A percentile compares a stretch with the other conserved stretches of the same genome.
Conservation (phyloP, 2,113 vertebrate genomes). For the Egretta garzetta region DNA sequence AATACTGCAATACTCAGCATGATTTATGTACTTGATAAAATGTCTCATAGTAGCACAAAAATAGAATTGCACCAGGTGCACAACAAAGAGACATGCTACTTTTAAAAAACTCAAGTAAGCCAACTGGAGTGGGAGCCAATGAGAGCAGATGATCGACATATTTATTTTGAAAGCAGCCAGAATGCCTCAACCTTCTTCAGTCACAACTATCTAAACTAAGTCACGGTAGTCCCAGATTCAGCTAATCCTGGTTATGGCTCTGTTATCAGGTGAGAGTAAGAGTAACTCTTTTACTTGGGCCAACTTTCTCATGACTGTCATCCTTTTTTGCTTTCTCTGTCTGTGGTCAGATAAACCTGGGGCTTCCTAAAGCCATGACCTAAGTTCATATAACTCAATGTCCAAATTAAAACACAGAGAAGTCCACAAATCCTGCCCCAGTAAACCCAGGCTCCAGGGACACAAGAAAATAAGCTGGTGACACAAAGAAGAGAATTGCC, state of each 20-base stretch:
- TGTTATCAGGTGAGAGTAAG: background rate
- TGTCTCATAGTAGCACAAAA: conserved; percentile 31
- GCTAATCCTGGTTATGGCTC: background rate
- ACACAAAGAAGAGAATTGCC: background rate
- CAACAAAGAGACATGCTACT: conserved; percentile 4
- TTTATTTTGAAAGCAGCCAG: conserved; percentile 58
- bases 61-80: conserved; percentile 43
- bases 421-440: background rate
- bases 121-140: conserved; percentile 23
- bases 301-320: background rate
- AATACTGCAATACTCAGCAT: conserved; percentile 29
- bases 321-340: background rate
- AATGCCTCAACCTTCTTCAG: conserved; percentile 41
- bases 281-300: background rate
- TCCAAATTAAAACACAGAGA: background rate
- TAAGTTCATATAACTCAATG: background rate
- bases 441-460: background rate
- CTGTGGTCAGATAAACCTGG: background rate
- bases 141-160: conserved; percentile 43
- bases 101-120: conserved; percentile 14
- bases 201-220: conserved; percentile 23
- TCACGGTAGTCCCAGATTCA: background rate
- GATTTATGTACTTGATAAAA: conserved; percentile 48
- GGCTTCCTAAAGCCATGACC: background rate
- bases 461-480: background rate